These are phyloP conservation scores for Metopolophium dirhodum DNA, from an alignment of 1,140 invertebrate species.

Conservation along the genomic window DNA sequence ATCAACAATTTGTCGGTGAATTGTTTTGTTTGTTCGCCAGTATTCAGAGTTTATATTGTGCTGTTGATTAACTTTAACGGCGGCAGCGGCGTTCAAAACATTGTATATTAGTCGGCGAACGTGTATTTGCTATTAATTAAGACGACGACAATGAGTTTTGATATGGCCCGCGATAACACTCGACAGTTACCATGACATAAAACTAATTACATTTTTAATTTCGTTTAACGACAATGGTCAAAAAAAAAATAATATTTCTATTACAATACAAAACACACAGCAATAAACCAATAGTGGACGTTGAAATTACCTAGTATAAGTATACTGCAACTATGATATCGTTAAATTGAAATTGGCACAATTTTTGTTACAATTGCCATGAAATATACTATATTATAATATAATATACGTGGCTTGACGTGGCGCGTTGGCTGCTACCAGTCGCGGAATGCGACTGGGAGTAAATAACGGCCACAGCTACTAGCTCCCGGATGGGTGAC, in stretches of 20 bases:
- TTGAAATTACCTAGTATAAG: background rate
- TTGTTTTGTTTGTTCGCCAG: background rate
- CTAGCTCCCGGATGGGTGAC: too few relatives aligned
- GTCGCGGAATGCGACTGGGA: too few relatives aligned
- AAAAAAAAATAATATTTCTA: background rate
- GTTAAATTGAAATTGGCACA: background rate
- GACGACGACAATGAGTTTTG: background rate
- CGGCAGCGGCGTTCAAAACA: background rate
- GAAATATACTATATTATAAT: too few relatives aligned
- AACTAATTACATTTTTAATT: conserved; percentile 5
- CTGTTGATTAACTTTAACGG: background rate
- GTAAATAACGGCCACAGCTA: too few relatives aligned
- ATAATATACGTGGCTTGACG: too few relatives aligned
- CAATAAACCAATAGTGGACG: background rate
- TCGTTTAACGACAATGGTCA: background rate
- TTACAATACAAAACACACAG: background rate
- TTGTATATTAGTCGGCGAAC: background rate
- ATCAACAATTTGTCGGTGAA: background rate
- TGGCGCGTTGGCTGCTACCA: too few relatives aligned
- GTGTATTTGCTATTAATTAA: background rate
- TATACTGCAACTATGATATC: background rate
- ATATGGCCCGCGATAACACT: background rate
- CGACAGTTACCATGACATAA: background rate
- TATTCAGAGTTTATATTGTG: background rate
- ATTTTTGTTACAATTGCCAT: too few relatives aligned